phyloP scores from a whole-genome alignment of 2,797 vertebrate species.

The Pyrocephalus nanus region DNA sequence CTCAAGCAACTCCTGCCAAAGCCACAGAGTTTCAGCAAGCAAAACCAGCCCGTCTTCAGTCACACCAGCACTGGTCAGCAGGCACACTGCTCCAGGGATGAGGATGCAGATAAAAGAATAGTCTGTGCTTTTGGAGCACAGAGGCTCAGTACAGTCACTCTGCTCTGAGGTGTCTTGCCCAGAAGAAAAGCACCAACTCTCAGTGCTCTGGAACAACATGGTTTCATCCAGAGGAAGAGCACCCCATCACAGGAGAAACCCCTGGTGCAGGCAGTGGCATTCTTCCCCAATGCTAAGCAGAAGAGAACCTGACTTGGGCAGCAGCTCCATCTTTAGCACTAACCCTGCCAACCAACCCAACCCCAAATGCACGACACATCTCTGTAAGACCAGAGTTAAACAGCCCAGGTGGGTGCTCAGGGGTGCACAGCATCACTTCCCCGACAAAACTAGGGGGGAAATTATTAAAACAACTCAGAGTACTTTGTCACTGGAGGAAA shows the following conservation, averaged over 20 bases:
- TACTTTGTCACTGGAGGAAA: not conserved
- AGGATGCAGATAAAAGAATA: fast-evolving
- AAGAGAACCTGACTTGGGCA: not conserved
- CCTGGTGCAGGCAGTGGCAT: not conserved
- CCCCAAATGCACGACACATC: fast-evolving
- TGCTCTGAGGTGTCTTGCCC: not conserved
- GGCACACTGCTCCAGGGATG: not conserved
- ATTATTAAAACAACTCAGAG: not conserved
- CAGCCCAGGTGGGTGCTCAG: fast-evolving
- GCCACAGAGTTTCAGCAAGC: fast-evolving
- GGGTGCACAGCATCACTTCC: not conserved
- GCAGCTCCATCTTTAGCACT: not conserved
- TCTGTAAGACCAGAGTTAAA: fast-evolving
- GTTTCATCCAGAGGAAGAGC: not conserved
- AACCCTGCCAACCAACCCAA: not conserved
- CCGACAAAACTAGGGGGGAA: not conserved
- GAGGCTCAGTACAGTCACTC: not conserved
- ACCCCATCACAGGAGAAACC: not conserved
- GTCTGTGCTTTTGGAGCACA: not conserved
- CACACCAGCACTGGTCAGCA: fast-evolving
- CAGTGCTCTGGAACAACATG: not conserved
- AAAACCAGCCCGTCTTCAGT: not conserved
- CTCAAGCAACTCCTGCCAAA: not conserved
- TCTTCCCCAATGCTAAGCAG: not conserved
- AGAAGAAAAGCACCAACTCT: not conserved